phyloP scores from a whole-genome alignment of 1,140 invertebrate species.

The Trachymyrmex septentrionalis region DNA sequence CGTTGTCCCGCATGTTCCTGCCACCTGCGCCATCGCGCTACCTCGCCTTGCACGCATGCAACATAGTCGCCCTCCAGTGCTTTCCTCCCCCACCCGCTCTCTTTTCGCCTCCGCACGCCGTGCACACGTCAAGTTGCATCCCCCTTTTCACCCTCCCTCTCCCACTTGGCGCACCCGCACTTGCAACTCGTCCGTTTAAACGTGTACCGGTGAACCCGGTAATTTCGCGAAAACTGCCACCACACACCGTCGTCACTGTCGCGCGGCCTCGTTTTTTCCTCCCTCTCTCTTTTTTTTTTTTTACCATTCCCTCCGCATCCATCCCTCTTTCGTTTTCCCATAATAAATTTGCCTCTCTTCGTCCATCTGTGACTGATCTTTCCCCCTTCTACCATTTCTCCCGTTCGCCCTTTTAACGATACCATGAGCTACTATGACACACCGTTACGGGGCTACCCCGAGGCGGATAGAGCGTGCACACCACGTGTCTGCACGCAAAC shows the following conservation, averaged over 20 bases:
- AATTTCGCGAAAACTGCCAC: slow-evolving; percentile 76
- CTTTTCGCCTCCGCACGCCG: slow-evolving; percentile 9
- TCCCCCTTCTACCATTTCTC: slow-evolving; percentile 7
- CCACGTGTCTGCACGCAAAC: slow-evolving; percentile 73
- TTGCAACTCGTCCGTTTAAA: slow-evolving; percentile 54
- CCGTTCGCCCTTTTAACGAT: slow-evolving; percentile 32
- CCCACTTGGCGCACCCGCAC: neutral
- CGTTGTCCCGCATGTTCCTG: slow-evolving; percentile 31
- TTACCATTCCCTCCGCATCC: neutral
- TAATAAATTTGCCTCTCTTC: slow-evolving; percentile 44
- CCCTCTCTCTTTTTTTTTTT: neutral
- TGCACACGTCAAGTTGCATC: slow-evolving; percentile 50
- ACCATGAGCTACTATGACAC: slow-evolving; percentile 36
- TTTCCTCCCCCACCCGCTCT: neutral
- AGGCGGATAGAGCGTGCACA: slow-evolving; percentile 56
- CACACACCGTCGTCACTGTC: slow-evolving; percentile 63
- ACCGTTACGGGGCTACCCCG: slow-evolving; percentile 34
- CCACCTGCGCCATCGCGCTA: slow-evolving; percentile 65
- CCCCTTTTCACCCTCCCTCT: neutral
- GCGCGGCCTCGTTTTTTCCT: slow-evolving; percentile 53
- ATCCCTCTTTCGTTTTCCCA: slow-evolving; percentile 22
- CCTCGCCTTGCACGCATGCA: slow-evolving; percentile 47
- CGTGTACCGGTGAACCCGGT: slow-evolving; percentile 64
- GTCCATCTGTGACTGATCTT: slow-evolving; percentile 19
- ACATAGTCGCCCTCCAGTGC: slow-evolving; percentile 34